Evolutionary conservation across 92 coral and sea anemone genomes (phyloP).

Genomic region (Galaxea fascicularis): DNA sequence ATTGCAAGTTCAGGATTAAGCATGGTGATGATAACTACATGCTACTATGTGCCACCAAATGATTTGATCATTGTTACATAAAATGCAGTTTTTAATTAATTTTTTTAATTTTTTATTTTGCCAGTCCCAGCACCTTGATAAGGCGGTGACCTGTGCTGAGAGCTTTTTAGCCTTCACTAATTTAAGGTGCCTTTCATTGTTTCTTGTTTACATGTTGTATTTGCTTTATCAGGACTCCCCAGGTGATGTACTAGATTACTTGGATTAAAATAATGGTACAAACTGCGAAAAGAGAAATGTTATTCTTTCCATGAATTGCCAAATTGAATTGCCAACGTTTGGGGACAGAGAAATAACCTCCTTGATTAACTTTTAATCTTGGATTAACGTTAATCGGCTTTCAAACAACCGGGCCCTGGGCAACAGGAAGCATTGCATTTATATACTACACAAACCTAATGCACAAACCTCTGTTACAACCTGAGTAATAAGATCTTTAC

Average conservation of each 20-base stretch:
- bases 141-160: conserved; percentile 70
- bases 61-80: not conserved
- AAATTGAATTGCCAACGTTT: too few species aligned
- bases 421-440: too few species aligned
- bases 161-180: conserved; percentile 66
- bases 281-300: too few species aligned
- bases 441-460: too few species aligned
- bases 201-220: not conserved
- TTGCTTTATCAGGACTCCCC: not conserved
- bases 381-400: too few species aligned
- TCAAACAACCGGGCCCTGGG: too few species aligned
- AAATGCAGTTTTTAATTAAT: not conserved
- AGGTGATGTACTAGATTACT: not conserved
- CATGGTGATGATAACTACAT: not conserved
- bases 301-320: too few species aligned
- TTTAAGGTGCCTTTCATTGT: conserved; percentile 49
- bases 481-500: too few species aligned
- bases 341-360: too few species aligned
- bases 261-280: too few species aligned
- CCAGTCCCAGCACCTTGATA: conserved; percentile 69
- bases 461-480: too few species aligned
- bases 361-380: too few species aligned
- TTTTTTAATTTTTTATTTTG: not conserved
- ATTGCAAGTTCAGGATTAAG: conserved; percentile 25
- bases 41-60: not conserved